A percentile compares a stretch with the other conserved stretches of the same genome.
Conservation (phyloP, 1,140 invertebrate species). For the Trinorchestia longiramus region DNA sequence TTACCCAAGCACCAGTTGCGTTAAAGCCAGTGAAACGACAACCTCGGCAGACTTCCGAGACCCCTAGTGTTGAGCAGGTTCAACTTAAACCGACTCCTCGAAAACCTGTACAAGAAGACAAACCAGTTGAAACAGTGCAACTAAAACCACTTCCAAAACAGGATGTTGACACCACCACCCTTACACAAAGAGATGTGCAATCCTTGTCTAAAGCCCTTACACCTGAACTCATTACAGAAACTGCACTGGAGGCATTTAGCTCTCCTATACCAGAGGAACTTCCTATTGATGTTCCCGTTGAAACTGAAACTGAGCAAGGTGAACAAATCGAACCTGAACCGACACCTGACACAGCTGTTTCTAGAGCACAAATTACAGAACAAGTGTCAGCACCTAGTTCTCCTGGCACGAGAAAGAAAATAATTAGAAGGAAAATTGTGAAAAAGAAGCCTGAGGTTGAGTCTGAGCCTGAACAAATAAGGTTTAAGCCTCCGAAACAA, state of each 20-base stretch:
- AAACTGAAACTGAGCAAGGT: slow-evolving; percentile 34
- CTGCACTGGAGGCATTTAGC: slow-evolving; percentile 19
- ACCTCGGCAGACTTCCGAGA: background rate
- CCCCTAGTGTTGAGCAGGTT: background rate
- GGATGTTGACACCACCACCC: slow-evolving; percentile 11
- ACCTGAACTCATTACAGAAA: slow-evolving; percentile 54
- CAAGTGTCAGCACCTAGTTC: slow-evolving; percentile 35
- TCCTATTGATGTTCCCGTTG: background rate
- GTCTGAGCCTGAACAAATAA: slow-evolving; percentile 30
- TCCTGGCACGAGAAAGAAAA: slow-evolving; percentile 35
- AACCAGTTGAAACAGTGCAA: background rate
- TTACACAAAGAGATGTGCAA: background rate
- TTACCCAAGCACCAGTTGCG: background rate
- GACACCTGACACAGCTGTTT: background rate
- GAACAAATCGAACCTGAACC: slow-evolving; percentile 50
- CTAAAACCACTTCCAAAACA: background rate
- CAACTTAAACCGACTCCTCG: slow-evolving; percentile 3
- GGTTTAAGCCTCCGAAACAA: slow-evolving; percentile 36
- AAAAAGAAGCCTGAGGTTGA: slow-evolving; percentile 23
- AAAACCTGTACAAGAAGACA: background rate
- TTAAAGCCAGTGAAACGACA: slow-evolving; percentile 34
- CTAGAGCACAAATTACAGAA: slow-evolving; percentile 14
- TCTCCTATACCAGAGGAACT: slow-evolving; percentile 41
- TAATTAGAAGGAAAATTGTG: slow-evolving; percentile 28
- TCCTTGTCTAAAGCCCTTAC: slow-evolving; percentile 43